Conservation (phyloP, 2,888 invertebrate species). For the Melikaiella ostensackeni region DNA sequence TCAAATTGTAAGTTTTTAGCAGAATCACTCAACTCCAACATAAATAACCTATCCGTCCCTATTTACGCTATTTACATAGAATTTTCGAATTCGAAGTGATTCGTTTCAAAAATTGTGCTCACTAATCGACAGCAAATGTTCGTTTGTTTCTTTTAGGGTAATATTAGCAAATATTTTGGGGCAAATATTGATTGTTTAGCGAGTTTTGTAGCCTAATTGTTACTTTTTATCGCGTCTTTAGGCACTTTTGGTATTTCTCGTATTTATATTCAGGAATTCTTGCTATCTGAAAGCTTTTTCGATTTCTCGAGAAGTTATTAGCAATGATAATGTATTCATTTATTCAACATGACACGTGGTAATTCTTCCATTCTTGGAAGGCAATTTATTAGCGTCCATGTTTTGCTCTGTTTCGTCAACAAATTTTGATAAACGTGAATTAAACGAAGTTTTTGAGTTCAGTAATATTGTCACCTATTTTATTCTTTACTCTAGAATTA, state of each 20-base stretch:
- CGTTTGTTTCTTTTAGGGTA: neutral
- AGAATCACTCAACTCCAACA: neutral
- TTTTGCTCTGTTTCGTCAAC: constrained; percentile 31
- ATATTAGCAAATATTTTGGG: neutral
- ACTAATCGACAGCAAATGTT: neutral
- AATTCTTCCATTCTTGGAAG: constrained; percentile 21
- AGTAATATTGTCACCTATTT: neutral
- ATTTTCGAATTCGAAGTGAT: neutral
- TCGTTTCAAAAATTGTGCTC: constrained; percentile 1
- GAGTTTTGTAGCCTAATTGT: neutral
- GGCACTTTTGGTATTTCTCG: neutral
- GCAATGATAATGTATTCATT: constrained; percentile 22
- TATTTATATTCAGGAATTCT: constrained; percentile 28
- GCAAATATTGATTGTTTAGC: constrained; percentile 2
- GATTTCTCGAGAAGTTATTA: constrained; percentile 17
- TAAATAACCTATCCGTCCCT: constrained; percentile 22
- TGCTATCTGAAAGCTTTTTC: neutral
- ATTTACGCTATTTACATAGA: constrained; percentile 12
- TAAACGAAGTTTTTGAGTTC: neutral
- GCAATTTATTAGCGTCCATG: constrained; percentile 4
- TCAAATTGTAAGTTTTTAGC: constrained; percentile 82
- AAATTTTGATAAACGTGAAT: neutral
- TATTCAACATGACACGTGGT: constrained; percentile 36
- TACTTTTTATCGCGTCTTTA: neutral
- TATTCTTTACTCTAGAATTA: neutral